Evolutionary conservation across 1,140 invertebrate genomes (phyloP).

Genomic region (Cyclina sinensis): DNA sequence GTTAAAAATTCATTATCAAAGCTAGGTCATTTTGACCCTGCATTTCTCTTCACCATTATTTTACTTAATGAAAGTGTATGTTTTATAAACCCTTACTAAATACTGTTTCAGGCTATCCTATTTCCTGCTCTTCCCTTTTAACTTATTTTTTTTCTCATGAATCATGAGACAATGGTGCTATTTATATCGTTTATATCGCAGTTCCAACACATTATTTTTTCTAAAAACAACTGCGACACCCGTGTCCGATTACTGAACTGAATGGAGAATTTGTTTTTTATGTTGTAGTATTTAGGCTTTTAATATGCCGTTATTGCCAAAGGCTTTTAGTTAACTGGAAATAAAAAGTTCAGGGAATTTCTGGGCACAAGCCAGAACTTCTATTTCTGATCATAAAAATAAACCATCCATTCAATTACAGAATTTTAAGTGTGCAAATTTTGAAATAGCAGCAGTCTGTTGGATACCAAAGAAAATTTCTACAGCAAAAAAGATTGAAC

Average conservation of each 20-base stretch:
- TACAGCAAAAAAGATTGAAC: not conserved
- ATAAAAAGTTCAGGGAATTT: constrained; percentile 21
- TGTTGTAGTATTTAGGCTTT: not conserved
- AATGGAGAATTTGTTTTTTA: constrained; percentile 60
- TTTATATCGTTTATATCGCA: constrained; percentile 30
- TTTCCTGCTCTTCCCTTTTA: not conserved
- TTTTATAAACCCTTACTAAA: not conserved
- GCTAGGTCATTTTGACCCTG: not conserved
- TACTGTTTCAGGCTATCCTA: not conserved
- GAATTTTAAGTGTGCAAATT: not conserved
- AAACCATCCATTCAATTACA: constrained; percentile 18
- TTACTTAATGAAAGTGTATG: not conserved
- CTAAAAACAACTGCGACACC: constrained; percentile 11
- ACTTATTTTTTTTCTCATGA: constrained; percentile 1
- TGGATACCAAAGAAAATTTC: constrained; percentile 3
- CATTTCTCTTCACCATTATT: not conserved
- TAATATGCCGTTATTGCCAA: constrained; percentile 50
- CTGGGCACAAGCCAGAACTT: not conserved
- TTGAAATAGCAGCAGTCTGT: not conserved
- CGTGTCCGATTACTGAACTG: constrained; percentile 16
- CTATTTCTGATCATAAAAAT: constrained; percentile 25
- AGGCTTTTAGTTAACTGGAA: constrained; percentile 59
- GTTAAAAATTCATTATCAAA: too few relatives aligned
- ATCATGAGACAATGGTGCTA: not conserved
- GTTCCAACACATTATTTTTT: not conserved